Evolutionary conservation across 2,888 invertebrate genomes (phyloP), one percentile per base, ranked within the genome.

Genomic region (Torymus texanus): DNA sequence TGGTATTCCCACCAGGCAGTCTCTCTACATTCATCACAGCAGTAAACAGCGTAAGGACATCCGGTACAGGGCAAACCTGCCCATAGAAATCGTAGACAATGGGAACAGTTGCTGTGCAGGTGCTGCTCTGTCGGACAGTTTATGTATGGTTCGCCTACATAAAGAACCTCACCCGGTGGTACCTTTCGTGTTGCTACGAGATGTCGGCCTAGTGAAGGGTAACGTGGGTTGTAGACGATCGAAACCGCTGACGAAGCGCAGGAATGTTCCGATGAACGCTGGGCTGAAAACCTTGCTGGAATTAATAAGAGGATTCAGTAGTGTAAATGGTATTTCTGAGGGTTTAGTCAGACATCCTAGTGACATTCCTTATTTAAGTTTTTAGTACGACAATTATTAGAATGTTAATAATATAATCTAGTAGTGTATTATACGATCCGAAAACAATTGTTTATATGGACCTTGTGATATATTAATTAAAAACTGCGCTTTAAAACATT

Each of bases 71-170:
- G 77, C n/a, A 79, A 0, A 0, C 29, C 58, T 0, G 74, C 56
- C 81, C 81, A 81, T 2, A 16, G 53, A 55, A 77, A 81, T 2
- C 21, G 55, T 16, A 81, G 41, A n/a, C 81, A 81, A 59, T 79
- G 81, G 55, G 77, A 79, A 50, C 81, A 81, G 62, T 81, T 58
- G 14, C 18, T 68, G 51, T 81, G 24, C 2, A 59, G 2, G 12
- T 41, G 55, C 2, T 18, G 1, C 55, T 76, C 66, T 58, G 62
- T 71, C 0, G 81, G 79, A 0, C 55, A 29, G 1, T 11, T 13
- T 2, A 63, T 62, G 67, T 81, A 79, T 0, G 76, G 53, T 1
- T 65, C 50, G 12, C 62, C 71, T 8, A 18, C 18, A 63, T 75
- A 81, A n/a, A 81, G 66, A 0, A 65, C 12, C n/a, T 79, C 77